Base-by-base conservation (phyloP, 2,888 invertebrate genomes). In the Seira musarum region DNA sequence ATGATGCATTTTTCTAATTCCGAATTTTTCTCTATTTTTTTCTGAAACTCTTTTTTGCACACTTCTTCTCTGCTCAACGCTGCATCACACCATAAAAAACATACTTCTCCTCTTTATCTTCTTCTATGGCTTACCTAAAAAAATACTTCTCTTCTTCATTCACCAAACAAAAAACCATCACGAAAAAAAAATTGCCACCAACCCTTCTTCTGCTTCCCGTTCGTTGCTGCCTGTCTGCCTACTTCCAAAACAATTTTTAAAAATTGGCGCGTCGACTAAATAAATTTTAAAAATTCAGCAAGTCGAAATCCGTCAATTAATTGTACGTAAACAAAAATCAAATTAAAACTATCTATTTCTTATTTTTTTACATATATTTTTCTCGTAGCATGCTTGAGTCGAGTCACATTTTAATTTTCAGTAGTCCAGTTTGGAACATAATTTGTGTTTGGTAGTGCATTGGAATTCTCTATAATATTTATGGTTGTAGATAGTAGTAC, bases 231-330 rank as follows among this genome's bases (percentile, higher is more conserved):
- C 53, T 64, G 64, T n/a, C n/a, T n/a, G n/a, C n/a, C n/a, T n/a
- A n/a, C n/a, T n/a, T n/a, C 30, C 73, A 66, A 64, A 46, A 35
- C 30, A 60, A 72, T 71, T 13, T 25, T 61, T 71, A 6, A 57
- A 64, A 71, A 63, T 66, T 49, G 25, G 2, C 22, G 13, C 30
- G 35, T 46, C 10, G 10, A 15, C 53, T 13, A n/a, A 77, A 40
- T 40, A 8, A 40, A 8, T 8, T 13, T 40, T 40, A 40, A 40
- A 40, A 40, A 40, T 40, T 40, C 78, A 78, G 78, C 78, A 78
- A 78, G 78, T 78, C 78, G 78, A 57, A 78, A 78, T 78, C 71
- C 78, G 71, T 78, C 78, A 78, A 78, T 78, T 78, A 78, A 78
- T 78, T 78, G 78, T 78, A 78, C 78, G 78, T 78, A 64, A 65